Evolutionary conservation across 1,140 invertebrate genomes (phyloP), one percentile per base, ranked within the genome.

Genomic region (Aphelenchoides besseyi): DNA sequence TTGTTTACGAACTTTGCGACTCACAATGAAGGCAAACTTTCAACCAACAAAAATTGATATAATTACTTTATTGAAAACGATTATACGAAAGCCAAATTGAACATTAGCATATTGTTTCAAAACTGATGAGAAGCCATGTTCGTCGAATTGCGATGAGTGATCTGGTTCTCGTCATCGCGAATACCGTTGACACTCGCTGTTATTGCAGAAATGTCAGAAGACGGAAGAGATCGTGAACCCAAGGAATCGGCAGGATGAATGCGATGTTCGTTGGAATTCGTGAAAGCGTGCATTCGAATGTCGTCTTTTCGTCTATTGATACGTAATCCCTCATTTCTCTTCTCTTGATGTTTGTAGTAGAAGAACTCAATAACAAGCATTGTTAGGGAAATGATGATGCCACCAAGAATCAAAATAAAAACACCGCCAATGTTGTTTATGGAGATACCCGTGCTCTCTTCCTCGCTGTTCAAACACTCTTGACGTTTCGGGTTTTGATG

Each of bases 341-440:
- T 23, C 73, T 67, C 26, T 67, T 64, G 1, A n/a, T 52, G 1
- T 71, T 84, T 85, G 82, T 94, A 95, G 89, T 92, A 95, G 90
- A 92, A 96, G 80, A 95, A 97, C 85, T 98, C 95, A 52, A 95
- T 90, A 0, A 90, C 90, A n/a, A 97, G 86, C 0, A 93, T 95
- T 30, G 96, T 85, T 76, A 93, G 92, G 8, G 94, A 92, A 78
- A 95, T 87, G 0, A 91, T 91, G 52, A 96, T 95, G 0, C 94
- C 94, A 62, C 94, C 92, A 77, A 95, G 93, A 73, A 96, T 95
- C 0, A 95, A 92, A 54, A 97, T 94, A 81, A 97, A 98, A 0
- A 97, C 94, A 0, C 95, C 95, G 48, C 95, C 93, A 72, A 97
- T 97, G 84, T 97, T 97, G 75, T 94, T 89, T 73, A 98, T 96